Conservation (phyloP, 2,113 vertebrate genomes). For the Tachysurus vachellii region DNA sequence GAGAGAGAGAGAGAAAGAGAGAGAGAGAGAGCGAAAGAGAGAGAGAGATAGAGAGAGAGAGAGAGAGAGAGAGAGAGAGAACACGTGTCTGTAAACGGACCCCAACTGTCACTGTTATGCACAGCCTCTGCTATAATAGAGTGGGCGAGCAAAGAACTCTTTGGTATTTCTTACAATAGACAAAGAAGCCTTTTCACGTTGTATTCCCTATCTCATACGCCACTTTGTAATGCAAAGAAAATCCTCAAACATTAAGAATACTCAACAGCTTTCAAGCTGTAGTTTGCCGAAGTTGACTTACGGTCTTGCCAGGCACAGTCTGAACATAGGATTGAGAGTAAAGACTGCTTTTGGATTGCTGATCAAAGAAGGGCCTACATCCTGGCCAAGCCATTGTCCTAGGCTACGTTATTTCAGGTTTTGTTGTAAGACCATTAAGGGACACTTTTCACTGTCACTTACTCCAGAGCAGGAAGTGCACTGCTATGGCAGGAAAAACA, state of each 20-base stretch:
- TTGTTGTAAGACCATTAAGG: constrained; percentile 9
- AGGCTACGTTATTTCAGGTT: constrained; percentile 55
- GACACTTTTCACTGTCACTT: constrained; percentile 53
- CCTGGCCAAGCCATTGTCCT: constrained; percentile 33
- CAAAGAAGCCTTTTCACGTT: constrained; percentile 37
- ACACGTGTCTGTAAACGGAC: background rate
- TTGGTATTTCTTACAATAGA: constrained; percentile 44
- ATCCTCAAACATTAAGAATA: constrained; percentile 10
- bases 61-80: background rate
- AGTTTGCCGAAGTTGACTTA: background rate
- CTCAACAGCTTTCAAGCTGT: background rate
- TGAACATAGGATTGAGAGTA: background rate
- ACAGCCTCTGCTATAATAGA: constrained; percentile 36
- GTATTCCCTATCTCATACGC: background rate
- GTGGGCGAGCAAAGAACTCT: constrained; percentile 32
- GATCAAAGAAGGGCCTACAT: constrained; percentile 42
- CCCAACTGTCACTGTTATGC: constrained; percentile 14
- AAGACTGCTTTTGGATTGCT: constrained; percentile 28
- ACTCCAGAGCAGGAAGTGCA: constrained; percentile 67
- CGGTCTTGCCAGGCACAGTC: background rate
- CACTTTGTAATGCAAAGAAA: constrained; percentile 5
- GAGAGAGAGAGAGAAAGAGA: background rate
- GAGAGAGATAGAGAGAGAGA: background rate
- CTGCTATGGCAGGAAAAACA: constrained; percentile 72
- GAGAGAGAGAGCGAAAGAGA: background rate